A percentile compares a stretch with the other conserved stretches of the same genome.
Conservation (phyloP, 2,113 vertebrate species). For the Pygoscelis antarcticus region DNA sequence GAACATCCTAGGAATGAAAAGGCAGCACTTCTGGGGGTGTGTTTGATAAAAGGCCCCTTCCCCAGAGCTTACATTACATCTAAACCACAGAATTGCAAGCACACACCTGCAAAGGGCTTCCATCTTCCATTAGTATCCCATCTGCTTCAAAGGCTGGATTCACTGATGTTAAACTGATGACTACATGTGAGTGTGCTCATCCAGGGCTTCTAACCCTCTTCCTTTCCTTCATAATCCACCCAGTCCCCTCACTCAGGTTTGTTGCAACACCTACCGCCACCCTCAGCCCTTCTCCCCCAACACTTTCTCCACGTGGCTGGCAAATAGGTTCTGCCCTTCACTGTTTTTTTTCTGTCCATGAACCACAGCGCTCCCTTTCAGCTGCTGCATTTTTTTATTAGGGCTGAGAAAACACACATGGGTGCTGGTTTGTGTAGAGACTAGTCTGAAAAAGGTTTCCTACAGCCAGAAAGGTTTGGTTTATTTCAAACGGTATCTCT, state of each 20-base stretch:
- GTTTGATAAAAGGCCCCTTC: background rate
- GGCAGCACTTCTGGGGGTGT: background rate
- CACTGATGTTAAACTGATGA: background rate
- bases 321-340: background rate
- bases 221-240: background rate
- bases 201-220: background rate
- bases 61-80: background rate
- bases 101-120: background rate
- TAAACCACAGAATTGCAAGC: background rate
- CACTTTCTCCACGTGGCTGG: background rate
- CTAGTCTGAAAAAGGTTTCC: background rate
- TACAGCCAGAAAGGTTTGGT: background rate
- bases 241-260: background rate
- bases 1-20: background rate
- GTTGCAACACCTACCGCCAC: background rate
- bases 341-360: background rate
- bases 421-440: background rate
- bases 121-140: background rate
- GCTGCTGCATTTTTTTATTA: background rate
- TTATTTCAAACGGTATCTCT: background rate
- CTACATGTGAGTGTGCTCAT: rapidly evolving
- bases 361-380: background rate
- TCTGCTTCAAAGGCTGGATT: background rate
- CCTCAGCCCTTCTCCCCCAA: background rate
- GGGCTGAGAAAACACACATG: background rate